Base-by-base conservation (phyloP, 2,797 vertebrate species). In the Gorsachius magnificus region DNA sequence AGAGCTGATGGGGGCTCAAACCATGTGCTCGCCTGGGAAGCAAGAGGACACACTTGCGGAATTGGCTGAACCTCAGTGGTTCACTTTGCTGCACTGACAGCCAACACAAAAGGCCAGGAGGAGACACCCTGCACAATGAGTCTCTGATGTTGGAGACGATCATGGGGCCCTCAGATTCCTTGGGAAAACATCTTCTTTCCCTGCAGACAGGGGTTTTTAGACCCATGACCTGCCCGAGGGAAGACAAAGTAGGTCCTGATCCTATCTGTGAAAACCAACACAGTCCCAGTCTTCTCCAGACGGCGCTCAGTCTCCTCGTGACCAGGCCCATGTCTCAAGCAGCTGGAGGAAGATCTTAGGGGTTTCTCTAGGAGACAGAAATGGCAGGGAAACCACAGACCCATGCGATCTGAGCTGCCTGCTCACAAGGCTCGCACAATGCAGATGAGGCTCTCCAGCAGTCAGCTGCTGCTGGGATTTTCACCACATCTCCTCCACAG, bases 281-380 rank as follows among this genome's bases (percentile, higher is more conserved):
- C 2, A 69, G 64, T 35, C 13, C 12, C 26, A n/a, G 50, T 33
- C 41, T 94, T 82, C 36, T 80, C 43, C 70, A 82, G 38, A 60
- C 0, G 0, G 10, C 0, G 0, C 33, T 69, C 60, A 45, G 50
- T 16, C 48, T 71, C 65, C 92, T 58, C 0, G 2, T 89, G 93
- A 94, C 46, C 31, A n/a, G 38, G 26, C 75, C 11, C 2, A 0
- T 38, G 76, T 64, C 61, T 94, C 70, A 85, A 83, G 72, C 28
- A 51, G 53, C 56, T 84, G 35, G 25, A 65, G n/a, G 24, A 85
- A 86, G 29, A 77, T 43, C 51, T 82, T 33, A 35, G 4, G 56
- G n/a, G 35, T n/a, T 85, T 87, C 89, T 90, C 38, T 56, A 41
- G 45, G 45, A 83, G 50, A 63, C 71, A 65, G 41, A 66, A 84